phyloP scores from a whole-genome alignment of 2,113 vertebrate genomes.

The Phasianus colchicus region DNA sequence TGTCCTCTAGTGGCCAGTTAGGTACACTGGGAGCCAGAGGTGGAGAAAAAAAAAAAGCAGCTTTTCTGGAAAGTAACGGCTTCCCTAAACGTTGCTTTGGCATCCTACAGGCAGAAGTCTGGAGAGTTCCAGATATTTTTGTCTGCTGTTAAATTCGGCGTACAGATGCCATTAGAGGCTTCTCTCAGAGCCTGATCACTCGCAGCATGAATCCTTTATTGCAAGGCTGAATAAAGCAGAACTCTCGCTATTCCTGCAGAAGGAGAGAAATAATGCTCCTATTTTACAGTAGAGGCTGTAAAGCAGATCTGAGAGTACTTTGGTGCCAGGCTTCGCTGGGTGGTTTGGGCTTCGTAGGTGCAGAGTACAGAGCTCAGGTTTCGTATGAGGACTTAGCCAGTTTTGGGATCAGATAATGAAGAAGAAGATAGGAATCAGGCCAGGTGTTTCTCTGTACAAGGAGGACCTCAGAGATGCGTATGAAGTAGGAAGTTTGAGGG shows the following conservation, averaged over 20 bases:
- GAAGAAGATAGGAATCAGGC: background rate
- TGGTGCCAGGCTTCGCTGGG: background rate
- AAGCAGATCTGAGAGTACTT: conserved; percentile 15
- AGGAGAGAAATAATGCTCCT: conserved; percentile 8
- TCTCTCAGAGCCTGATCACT: conserved; percentile 1
- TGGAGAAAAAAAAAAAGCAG: background rate
- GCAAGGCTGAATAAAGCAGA: conserved; percentile 20
- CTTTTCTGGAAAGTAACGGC: conserved; percentile 25
- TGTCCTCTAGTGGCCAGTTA: conserved; percentile 27
- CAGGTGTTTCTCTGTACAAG: background rate
- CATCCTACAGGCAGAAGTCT: conserved; percentile 48
- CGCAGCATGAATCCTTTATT: conserved; percentile 7
- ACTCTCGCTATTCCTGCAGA: background rate
- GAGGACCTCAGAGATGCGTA: background rate
- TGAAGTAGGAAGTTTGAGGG: background rate
- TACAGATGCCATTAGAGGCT: background rate
- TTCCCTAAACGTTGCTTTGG: background rate
- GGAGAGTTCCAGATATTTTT: conserved; percentile 58
- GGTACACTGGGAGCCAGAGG: background rate
- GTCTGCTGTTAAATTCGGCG: conserved; percentile 53
- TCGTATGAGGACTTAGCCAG: accelerated
- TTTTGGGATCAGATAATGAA: background rate
- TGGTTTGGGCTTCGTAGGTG: background rate
- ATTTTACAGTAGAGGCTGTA: background rate
- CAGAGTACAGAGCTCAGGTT: background rate